Conservation (phyloP, 2,113 vertebrate species). For the Brachyhypopomus gauderio region DNA sequence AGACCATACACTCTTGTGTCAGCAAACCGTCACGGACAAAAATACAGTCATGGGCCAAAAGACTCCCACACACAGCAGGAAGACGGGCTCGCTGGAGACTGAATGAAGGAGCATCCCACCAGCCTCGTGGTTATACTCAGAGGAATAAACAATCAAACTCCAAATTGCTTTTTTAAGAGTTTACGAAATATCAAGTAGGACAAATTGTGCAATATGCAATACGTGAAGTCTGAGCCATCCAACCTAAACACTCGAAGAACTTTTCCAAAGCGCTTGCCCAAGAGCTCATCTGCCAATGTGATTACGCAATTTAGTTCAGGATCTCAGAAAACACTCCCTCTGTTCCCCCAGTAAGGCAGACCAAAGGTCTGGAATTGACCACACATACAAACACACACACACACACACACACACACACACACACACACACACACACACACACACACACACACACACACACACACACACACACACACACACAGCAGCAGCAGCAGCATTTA, state of each 20-base stretch:
- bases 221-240: background rate
- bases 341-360: background rate
- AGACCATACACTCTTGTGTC: background rate
- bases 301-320: slow-evolving; percentile 11
- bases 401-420: background rate
- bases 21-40: background rate
- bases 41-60: background rate
- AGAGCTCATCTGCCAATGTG: background rate
- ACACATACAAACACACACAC: background rate
- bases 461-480: background rate
- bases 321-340: slow-evolving; percentile 22
- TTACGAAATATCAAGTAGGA: background rate
- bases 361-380: background rate
- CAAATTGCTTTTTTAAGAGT: background rate
- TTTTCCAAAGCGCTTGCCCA: slow-evolving; percentile 38
- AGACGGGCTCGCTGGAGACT: background rate
- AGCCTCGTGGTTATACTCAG: no score
- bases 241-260: background rate
- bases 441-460: no score
- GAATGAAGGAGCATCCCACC: background rate
- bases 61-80: background rate
- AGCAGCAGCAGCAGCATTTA: no score
- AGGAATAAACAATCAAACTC: background rate
- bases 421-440: background rate
- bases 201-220: background rate